Base-by-base conservation (phyloP, 2,797 vertebrate genomes). In the Ataeniobius toweri region DNA sequence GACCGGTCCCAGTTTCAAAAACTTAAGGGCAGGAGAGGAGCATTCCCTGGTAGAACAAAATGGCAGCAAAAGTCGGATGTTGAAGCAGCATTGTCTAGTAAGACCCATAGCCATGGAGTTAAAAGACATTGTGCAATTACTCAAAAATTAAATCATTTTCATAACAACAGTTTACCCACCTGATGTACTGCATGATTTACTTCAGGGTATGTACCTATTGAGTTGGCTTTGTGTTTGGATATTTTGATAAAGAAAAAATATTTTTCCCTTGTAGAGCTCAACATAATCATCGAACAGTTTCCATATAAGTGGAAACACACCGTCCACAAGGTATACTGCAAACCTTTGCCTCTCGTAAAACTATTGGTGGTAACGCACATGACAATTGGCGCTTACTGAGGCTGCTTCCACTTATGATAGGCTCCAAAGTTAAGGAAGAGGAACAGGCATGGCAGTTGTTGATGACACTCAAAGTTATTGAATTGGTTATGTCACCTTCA, bases 361-460 rank as follows among this genome's bases (percentile, higher is more conserved):
- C 77, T 36, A 82, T 82, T 48, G 75, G 79, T 63, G 83, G 77
- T 31, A 83, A 88, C 3, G 68, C 72, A 74, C 6, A 39, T 63
- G 75, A 86, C 50, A 90, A 90, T 48, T 81, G 76, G 83, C 82
- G 75, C 31, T 6, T 89, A 5, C 16, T 87, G 26, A 84, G 85
- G 55, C 67, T 89, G 12, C 65, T 85, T 71, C 77, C 83, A 59
- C 51, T 89, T 69, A 84, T 84, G 55, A 73, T 87, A 83, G 78
- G 75, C 4, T 0, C 20, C 20, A 86, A 78, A 85, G 20, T 88
- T 28, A 84, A 22, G 0, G 82, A 85, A 72, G 51, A 83, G 6
- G 84, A 92, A 59, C 24, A 73, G 3, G 26, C 74, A 75, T 89
- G 89, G 83, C 39, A 70, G n/a, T 26, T 70, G 68, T 26, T 70